Evolutionary conservation across 2,113 vertebrate genomes (phyloP).

Genomic region (Chroicocephalus ridibundus): DNA sequence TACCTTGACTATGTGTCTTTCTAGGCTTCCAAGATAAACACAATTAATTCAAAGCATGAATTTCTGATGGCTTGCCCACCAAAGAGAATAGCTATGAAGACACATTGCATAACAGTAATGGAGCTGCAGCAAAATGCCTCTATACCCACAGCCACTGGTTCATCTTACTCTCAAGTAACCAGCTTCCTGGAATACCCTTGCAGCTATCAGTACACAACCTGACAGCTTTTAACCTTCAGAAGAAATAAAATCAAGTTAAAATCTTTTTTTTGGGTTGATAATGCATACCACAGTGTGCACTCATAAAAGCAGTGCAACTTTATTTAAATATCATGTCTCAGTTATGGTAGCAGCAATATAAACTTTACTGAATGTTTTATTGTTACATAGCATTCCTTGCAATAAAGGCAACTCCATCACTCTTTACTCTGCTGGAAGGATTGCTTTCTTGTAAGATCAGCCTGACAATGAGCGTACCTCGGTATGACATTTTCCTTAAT

Average conservation of each 20-base stretch:
- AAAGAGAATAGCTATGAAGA: neutral
- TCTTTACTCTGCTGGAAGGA: neutral
- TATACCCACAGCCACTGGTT: neutral
- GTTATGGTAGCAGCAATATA: constrained; percentile 7
- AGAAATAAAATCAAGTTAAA: neutral
- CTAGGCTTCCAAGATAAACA: neutral
- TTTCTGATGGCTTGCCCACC: neutral
- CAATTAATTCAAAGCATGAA: neutral
- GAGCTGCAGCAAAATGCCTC: neutral
- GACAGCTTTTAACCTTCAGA: neutral
- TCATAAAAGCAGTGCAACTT: neutral
- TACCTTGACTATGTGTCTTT: neutral
- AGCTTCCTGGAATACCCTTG: neutral
- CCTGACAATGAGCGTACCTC: neutral
- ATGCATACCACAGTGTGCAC: neutral
- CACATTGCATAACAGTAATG: neutral
- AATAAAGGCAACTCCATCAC: neutral
- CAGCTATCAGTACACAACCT: neutral
- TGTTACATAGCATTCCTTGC: neutral
- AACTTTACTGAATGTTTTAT: constrained; percentile 50
- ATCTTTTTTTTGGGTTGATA: neutral
- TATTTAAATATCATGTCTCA: neutral
- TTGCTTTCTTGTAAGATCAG: neutral
- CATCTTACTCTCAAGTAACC: neutral
- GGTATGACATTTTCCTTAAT: neutral